Base-by-base conservation (phyloP, 2,888 invertebrate species). In the Lithophane socia region DNA sequence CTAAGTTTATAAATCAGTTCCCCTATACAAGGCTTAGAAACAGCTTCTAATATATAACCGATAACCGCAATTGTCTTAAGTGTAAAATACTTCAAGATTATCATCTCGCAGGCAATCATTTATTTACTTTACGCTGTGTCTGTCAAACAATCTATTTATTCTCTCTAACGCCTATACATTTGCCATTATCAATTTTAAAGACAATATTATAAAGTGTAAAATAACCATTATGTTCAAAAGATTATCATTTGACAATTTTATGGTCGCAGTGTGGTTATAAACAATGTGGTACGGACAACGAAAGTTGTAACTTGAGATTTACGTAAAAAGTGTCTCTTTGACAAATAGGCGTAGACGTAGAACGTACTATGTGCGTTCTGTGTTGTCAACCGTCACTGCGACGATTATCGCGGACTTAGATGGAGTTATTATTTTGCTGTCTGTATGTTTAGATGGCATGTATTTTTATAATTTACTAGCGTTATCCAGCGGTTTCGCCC, bases 171-270 rank as follows among this genome's bases (percentile, higher is more conserved):
- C 69, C 85, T 82, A 83, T 84, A 85, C 66, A 81, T 85, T 86
- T 69, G 78, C 86, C 74, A 87, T 89, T 90, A 89, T 87, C 84
- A 86, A 88, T 87, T 87, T 88, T 81, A 88, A 83, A 76, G 75
- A 65, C 83, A 88, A 86, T 87, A 90, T 87, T 90, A 88, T 88
- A 87, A 86, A 87, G 90, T 86, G 87, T 87, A 86, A 89, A 88
- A 80, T 90, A 86, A 84, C 87, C 83, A 90, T 90, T 88, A 86
- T 83, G 82, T 77, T 83, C 86, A 72, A 81, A 87, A 87, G 86
- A 89, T 89, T 90, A 88, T 91, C 89, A 86, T 82, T 85, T 88
- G 91, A 91, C 89, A 87, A 91, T 90, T 91, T 91, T 90, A 91
- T 89, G 86, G 78, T 65, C 71, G 69, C 58, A 44, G 66, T 80